Conservation (phyloP, 2,888 invertebrate species). For the Gibbula magus region DNA sequence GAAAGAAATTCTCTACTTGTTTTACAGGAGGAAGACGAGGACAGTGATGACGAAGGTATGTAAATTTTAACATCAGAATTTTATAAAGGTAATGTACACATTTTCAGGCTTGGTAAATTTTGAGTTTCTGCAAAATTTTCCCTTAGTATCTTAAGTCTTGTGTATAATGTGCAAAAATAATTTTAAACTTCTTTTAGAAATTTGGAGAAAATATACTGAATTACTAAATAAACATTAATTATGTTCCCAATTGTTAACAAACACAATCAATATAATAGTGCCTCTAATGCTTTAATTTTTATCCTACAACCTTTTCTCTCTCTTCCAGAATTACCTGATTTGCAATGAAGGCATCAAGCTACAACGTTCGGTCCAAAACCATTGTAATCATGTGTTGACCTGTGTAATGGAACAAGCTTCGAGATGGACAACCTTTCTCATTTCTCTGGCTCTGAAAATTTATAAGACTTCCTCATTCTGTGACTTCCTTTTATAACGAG, state of each 20-base stretch:
- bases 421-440: background rate
- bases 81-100: too few species aligned
- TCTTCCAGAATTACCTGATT: slow-evolving; percentile 47
- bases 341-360: slow-evolving; percentile 29
- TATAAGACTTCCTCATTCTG: background rate
- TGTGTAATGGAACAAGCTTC: background rate
- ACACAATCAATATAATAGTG: too few species aligned
- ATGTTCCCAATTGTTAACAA: too few species aligned
- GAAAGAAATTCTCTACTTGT: background rate
- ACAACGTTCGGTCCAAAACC: background rate
- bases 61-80: background rate
- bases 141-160: too few species aligned
- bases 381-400: background rate
- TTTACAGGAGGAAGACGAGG: slow-evolving; percentile 49
- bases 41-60: slow-evolving; percentile 69
- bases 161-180: too few species aligned
- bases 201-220: too few species aligned
- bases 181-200: too few species aligned
- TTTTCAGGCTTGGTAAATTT: too few species aligned
- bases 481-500: too few species aligned
- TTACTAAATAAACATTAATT: too few species aligned
- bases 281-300: too few species aligned
- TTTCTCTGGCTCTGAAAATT: background rate
- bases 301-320: background rate
- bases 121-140: too few species aligned